A percentile compares a stretch with the other conserved stretches of the same genome.
Evolutionary conservation across 1,140 invertebrate genomes (phyloP).

Genomic region (Venustaconcha ellipsiformis): DNA sequence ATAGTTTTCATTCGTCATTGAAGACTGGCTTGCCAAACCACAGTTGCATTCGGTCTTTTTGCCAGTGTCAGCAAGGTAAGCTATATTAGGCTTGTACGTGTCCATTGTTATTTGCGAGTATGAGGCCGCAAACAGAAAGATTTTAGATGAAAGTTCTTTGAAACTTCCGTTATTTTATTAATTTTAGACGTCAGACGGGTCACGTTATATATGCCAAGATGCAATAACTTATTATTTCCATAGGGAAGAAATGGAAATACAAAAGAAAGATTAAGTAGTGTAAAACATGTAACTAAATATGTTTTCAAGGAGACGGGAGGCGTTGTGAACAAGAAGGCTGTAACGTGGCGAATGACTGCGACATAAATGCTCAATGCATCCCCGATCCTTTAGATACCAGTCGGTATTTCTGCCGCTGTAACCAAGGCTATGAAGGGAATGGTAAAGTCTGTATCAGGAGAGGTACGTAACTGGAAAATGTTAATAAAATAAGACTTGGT

Average conservation of each 20-base stretch:
- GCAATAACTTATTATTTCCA: neutral
- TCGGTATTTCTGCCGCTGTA: conserved; percentile 65
- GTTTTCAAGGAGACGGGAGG: conserved; percentile 52
- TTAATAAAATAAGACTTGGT: conserved; percentile 5
- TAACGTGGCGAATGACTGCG: conserved; percentile 53
- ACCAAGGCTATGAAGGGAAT: conserved; percentile 62
- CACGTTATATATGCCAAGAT: neutral
- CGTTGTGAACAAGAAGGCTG: conserved; percentile 47
- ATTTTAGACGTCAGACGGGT: neutral
- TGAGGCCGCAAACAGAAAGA: too few species aligned
- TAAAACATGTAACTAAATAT: neutral
- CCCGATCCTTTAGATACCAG: conserved; percentile 55
- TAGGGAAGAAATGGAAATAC: neutral
- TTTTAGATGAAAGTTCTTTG: too few species aligned
- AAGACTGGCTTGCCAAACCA: too few species aligned
- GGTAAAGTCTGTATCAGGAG: conserved; percentile 76
- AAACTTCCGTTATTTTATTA: too few species aligned
- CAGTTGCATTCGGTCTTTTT: too few species aligned
- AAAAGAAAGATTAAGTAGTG: neutral
- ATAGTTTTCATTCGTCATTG: too few species aligned
- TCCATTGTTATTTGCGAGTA: too few species aligned
- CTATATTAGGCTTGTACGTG: too few species aligned
- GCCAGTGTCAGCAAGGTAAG: too few species aligned
- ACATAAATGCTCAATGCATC: conserved; percentile 55
- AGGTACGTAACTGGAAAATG: conserved; percentile 28